Conservation (phyloP, 2,113 vertebrate species). For the Theristicus caerulescens region DNA sequence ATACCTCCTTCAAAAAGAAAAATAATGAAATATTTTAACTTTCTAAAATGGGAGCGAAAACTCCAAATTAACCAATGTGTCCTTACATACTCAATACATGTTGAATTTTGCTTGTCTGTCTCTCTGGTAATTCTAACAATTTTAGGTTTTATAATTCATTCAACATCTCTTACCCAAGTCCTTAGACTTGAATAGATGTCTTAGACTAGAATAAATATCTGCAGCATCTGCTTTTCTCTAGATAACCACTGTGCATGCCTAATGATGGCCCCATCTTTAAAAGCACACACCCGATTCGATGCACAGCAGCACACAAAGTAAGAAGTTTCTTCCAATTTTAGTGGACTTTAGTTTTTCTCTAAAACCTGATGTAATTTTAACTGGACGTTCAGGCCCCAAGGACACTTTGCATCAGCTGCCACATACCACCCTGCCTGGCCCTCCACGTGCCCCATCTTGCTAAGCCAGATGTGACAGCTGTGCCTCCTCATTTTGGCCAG, state of each 20-base stretch:
- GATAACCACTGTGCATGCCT: not conserved
- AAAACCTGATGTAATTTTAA: not conserved
- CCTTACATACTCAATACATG: fast-evolving
- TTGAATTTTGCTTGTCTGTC: not conserved
- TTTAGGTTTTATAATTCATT: not conserved
- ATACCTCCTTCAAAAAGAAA: not conserved
- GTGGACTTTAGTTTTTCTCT: not conserved
- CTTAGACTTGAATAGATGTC: not conserved
- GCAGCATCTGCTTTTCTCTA: not conserved
- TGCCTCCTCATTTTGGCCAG: not conserved
- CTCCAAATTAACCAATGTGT: not conserved
- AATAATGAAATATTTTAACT: not conserved
- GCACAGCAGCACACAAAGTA: not conserved
- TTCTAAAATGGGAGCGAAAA: not conserved
- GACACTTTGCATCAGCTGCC: not conserved
- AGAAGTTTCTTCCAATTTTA: not conserved
- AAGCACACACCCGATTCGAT: fast-evolving
- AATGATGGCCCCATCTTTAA: not conserved
- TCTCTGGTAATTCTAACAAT: not conserved
- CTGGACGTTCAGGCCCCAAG: not conserved
- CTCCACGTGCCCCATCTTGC: no score
- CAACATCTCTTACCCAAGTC: not conserved
- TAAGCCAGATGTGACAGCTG: not conserved
- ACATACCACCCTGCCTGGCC: not conserved
- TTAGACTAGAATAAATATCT: not conserved